Conservation (phyloP, 2,113 vertebrate genomes). For the Ageneiosus marmoratus region DNA sequence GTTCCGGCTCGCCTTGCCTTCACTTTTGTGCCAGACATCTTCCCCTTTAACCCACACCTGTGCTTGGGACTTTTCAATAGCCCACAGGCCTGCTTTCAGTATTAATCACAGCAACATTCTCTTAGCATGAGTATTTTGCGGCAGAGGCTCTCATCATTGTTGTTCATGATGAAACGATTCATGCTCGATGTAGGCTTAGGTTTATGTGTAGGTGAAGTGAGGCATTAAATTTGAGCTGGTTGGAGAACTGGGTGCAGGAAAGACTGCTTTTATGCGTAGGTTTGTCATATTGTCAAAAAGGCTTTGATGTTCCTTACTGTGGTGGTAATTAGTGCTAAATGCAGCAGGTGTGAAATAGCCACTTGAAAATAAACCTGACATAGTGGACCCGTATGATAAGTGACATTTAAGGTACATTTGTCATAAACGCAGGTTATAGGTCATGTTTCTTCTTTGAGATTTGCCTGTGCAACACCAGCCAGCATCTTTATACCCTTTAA, state of each 20-base stretch:
- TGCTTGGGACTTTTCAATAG: constrained; percentile 26
- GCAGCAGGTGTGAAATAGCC: constrained; percentile 2
- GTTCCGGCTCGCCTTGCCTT: constrained; percentile 13
- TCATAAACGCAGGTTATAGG: neutral
- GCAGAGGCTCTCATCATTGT: neutral
- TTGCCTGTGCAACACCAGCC: neutral
- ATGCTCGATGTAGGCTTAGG: neutral
- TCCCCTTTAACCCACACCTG: constrained; percentile 36
- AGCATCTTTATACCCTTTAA: neutral
- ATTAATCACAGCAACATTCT: constrained; percentile 31
- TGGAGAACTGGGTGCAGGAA: neutral
- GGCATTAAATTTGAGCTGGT: constrained; percentile 11
- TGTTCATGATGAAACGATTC: constrained; percentile 16
- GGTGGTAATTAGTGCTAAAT: constrained; percentile 30
- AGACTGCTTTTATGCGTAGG: constrained; percentile 3
- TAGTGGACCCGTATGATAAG: neutral
- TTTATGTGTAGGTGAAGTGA: constrained; percentile 26
- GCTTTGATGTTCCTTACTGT: constrained; percentile 10
- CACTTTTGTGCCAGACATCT: neutral
- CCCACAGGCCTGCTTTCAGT: constrained; percentile 20
- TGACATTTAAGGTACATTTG: neutral
- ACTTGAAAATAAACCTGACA: constrained; percentile 20
- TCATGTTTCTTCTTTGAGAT: neutral
- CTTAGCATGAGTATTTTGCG: constrained; percentile 9
- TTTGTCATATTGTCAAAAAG: constrained; percentile 11